Base-by-base conservation (phyloP, 2,797 vertebrate genomes). In the Protosalanx chinensis region DNA sequence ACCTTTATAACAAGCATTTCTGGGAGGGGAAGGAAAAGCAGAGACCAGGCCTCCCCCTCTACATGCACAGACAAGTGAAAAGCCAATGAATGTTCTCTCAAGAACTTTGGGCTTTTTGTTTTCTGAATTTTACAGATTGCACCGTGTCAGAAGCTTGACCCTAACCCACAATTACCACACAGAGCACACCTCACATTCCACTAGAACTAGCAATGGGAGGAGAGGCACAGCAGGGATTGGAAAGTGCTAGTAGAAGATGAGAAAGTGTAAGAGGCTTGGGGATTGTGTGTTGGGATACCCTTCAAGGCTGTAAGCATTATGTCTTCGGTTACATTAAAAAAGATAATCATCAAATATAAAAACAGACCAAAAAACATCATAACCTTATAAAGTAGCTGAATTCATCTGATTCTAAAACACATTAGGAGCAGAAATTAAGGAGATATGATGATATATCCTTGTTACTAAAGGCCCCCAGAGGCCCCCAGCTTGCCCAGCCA, bases 21-120 rank as follows among this genome's bases (percentile, higher is more conserved):
- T 27, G 51, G 62, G 51, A 33, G 35, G 64, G 53, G 71, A 74
- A 71, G 23, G 13, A 41, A 7, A 41, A 7, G 37, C 37, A 27
- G 37, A n/a, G 7, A 29, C 27, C 35, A 56, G 57, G 33, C 29
- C 56, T 62, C 32, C 57, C 32, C 57, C 10, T 4, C 35, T 59
- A 27, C 83, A 53, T 81, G 83, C 76, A 65, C 57, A 72, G 57
- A 67, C 82, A 71, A 27, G 80, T 57, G 62, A 6, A 64, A 74
- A 79, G 78, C 75, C 33, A 33, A n/a, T 18, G 18, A 10, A 20
- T 33, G 32, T 12, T 63, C 64, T 46, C 46, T 15, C 20, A 35
- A 35, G 35, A n/a, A 13, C 10, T 61, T 23, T 27, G 20, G 29
- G 58, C 8, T 7, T 29, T 46, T 12, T 8, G 23, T 29, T n/a